These are phyloP conservation scores for Brienomyrus longianalis DNA, from an alignment of 2,113 vertebrate species.

Conservation along the genomic window DNA sequence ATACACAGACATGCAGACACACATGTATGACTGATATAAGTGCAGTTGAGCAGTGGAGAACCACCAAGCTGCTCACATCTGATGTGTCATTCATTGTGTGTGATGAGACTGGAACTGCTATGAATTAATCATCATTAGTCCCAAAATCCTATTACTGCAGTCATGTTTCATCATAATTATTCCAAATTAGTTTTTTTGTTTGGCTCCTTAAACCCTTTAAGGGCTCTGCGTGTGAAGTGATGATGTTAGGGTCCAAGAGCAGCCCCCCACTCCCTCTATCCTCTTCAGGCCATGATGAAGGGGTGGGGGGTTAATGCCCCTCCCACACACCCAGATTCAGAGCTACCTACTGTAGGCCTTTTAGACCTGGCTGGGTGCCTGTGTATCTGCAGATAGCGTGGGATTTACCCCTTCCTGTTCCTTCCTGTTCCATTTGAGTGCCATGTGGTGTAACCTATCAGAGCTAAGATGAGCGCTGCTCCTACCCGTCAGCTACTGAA, in stretches of 20 bases:
- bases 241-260: background rate
- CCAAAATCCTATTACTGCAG: constrained; percentile 14
- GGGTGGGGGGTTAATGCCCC: background rate
- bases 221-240: background rate
- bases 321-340: background rate
- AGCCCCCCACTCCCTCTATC: background rate
- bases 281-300: background rate
- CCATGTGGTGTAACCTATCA: background rate
- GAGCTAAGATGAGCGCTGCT: background rate
- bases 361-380: background rate
- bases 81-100: background rate
- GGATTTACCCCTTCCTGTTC: background rate
- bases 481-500: background rate
- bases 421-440: background rate
- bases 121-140: constrained; percentile 14
- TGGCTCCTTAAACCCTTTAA: background rate
- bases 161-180: constrained; percentile 9
- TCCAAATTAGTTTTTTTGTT: background rate
- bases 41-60: background rate
- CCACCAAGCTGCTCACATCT: background rate
- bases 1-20: background rate
- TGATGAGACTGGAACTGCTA: background rate
- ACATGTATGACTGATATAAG: background rate
- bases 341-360: background rate
- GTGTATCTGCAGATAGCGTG: too few relatives aligned